These are phyloP conservation scores for Limnephilus auricula DNA, from an alignment of 2,888 invertebrate genomes.

Conservation along the genomic window DNA sequence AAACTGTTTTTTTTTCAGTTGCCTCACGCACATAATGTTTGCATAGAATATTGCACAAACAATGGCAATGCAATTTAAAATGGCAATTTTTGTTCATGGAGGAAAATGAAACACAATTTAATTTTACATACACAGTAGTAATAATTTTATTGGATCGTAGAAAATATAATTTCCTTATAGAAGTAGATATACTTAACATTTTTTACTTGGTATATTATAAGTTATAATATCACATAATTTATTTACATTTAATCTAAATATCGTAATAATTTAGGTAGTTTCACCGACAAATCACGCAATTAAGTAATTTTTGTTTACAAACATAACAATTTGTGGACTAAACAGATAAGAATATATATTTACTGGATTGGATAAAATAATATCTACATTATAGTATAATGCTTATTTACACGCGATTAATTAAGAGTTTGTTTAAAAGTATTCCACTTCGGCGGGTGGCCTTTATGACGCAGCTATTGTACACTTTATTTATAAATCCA, in stretches of 20 bases:
- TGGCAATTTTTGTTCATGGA: not conserved
- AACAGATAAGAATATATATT: constrained; percentile 16
- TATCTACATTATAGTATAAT: not conserved
- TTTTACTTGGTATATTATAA: not conserved
- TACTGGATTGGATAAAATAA: not conserved
- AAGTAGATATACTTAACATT: not conserved
- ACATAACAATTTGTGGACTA: not conserved
- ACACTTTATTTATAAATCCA: not conserved
- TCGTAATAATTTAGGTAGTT: not conserved
- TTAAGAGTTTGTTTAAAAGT: not conserved
- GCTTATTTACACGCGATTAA: not conserved
- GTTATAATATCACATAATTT: constrained; percentile 11
- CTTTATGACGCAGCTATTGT: not conserved
- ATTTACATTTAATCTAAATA: constrained; percentile 17
- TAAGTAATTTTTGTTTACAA: not conserved
- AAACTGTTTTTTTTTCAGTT: no score
- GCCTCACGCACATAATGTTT: no score
- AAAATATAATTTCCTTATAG: constrained; percentile 20
- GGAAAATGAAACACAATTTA: not conserved
- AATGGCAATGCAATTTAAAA: not conserved
- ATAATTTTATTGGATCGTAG: constrained; percentile 56
- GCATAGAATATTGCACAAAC: not conserved
- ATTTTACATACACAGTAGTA: constrained; percentile 67
- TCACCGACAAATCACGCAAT: not conserved
- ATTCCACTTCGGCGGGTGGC: not conserved